Percentiles rank a stretch among this genome's conserved stretches.
Evolutionary conservation across 2,113 vertebrate genomes (phyloP).

Genomic region (Myotis davidii): DNA sequence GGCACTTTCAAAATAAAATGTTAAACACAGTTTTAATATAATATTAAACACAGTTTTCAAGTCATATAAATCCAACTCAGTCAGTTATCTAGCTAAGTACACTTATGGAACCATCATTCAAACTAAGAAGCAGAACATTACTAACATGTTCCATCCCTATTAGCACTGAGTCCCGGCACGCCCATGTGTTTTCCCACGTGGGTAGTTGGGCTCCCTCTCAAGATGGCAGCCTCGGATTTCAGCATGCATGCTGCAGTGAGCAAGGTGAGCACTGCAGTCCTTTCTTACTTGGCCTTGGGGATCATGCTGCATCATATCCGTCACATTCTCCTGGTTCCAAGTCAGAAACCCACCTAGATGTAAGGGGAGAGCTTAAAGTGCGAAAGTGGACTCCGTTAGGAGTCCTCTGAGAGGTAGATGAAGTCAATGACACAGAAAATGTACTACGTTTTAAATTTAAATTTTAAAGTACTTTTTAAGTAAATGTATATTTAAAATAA

Average conservation of each 20-base stretch:
- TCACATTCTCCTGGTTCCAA: not conserved
- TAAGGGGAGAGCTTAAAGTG: not conserved
- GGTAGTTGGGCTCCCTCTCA: not conserved
- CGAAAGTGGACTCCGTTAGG: not conserved
- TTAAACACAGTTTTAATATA: not conserved
- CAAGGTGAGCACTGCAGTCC: not conserved
- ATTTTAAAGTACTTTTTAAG: not conserved
- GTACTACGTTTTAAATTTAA: not conserved
- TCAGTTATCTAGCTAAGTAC: not conserved
- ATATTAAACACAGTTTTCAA: not conserved
- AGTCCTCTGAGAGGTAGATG: not conserved
- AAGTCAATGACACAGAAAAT: not conserved
- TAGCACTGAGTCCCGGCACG: fast-evolving
- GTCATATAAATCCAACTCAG: not conserved
- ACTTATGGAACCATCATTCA: not conserved
- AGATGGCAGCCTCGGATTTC: not conserved
- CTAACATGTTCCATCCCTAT: not conserved
- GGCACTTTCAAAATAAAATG: not conserved
- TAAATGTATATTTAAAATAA: not conserved
- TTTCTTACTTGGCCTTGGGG: not conserved
- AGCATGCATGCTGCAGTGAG: not conserved
- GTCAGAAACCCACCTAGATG: not conserved
- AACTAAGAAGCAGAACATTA: not conserved
- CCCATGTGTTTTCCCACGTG: not conserved
- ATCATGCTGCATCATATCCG: not conserved